These are phyloP conservation scores for Luffia ferchaultella DNA, from an alignment of 2,888 invertebrate species.

Conservation along the genomic window DNA sequence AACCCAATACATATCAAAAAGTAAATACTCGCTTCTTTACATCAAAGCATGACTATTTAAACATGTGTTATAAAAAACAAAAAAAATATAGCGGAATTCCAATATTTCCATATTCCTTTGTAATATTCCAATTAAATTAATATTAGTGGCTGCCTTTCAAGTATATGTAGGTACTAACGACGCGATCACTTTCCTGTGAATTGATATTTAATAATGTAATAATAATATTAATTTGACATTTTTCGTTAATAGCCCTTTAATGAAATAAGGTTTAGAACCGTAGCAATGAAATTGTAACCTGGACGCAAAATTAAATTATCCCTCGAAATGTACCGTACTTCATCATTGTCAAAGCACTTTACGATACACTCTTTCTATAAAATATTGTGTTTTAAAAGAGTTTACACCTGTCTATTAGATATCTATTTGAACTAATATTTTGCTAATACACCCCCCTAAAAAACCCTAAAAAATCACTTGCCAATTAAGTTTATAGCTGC, in stretches of 20 bases:
- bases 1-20: no score
- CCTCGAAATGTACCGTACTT: not conserved
- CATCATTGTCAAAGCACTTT: not conserved
- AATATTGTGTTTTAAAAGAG: not conserved
- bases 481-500: no score
- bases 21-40: no score
- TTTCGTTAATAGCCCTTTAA: not conserved
- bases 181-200: not conserved
- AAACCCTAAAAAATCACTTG: no score
- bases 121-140: no score
- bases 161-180: no score
- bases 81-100: no score
- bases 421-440: not conserved
- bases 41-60: no score
- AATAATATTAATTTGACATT: not conserved
- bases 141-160: no score
- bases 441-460: not conserved
- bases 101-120: no score
- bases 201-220: no score
- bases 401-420: not conserved
- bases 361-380: not conserved
- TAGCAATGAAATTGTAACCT: not conserved
- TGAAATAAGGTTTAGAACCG: not conserved
- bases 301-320: not conserved
- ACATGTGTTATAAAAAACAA: no score